Evolutionary conservation across 2,888 invertebrate genomes (phyloP), one percentile per base, ranked within the genome.

Genomic region (Resseliella maxima): DNA sequence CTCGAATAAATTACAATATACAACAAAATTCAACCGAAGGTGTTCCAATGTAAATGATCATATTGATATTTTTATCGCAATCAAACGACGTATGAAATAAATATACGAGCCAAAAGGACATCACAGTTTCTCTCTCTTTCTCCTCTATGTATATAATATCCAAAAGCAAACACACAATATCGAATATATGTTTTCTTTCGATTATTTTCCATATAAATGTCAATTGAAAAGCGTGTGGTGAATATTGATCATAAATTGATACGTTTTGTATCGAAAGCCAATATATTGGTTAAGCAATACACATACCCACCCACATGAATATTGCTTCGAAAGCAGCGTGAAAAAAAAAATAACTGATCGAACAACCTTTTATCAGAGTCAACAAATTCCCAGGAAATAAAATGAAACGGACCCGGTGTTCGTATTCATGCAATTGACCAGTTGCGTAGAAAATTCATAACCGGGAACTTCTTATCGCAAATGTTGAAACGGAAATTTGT

Each of bases 241-340:
- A 59, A 24, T 15, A 72, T 72, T 72, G 72, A 72, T 72, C 72
- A 72, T 27, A 72, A 72, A 72, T 72, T 72, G 72, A 72, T 59
- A 59, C 59, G 59, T 59, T 50, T 2, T 21, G n/a, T n/a, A n/a
- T 24, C 59, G 24, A 50, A 1, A 24, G n/a, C n/a, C n/a, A n/a
- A n/a, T n/a, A n/a, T n/a, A n/a, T n/a, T n/a, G n/a, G n/a, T n/a
- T n/a, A n/a, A 24, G 59, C 59, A 59, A 72, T 72, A 31, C 2
- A 35, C 72, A 72, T 35, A n/a, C 72, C 31, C 72, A 72, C 72
- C 72, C 72, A 72, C 72, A 72, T 72, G 31, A 72, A 31, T 31
- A 72, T 72, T 72, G 72, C 31, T 72, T 27, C 18, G 31, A 31
- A 35, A 72, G 72, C 72, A 72, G 72, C 72, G 72, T 72, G 72